Base-by-base conservation (phyloP, 2,888 invertebrate genomes). In the Leucophora obtusa region DNA sequence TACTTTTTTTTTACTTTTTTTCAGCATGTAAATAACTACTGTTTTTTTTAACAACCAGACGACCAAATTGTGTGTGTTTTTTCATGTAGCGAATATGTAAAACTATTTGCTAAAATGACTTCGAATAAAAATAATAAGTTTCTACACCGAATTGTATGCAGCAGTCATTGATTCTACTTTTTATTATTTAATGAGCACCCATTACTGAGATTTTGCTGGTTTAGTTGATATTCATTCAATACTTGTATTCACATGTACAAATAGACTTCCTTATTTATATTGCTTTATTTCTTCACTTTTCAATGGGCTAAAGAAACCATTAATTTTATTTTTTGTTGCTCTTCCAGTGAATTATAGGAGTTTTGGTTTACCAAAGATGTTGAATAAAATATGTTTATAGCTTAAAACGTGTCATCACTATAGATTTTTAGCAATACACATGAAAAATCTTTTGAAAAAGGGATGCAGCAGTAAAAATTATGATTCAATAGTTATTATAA, bases 381-480 rank as follows among this genome's bases (percentile, higher is more conserved):
- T 71, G 50, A 74, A 71, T 76, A 73, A 73, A 76, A 72, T 53
- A 72, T 75, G 51, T 72, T 63, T 65, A 76, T 74, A 60, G 68
- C 53, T 58, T 69, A 76, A 73, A 76, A 80, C 72, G 71, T 80
- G 80, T 80, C 80, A 75, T 72, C 80, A 69, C 70, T 47, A 14
- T 21, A 35, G 59, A 54, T 71, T 71, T 65, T 28, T 0, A 6
- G 18, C 28, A 11, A 14, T 50, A n/a, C 0, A 51, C n/a, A 59
- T 4, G 43, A 53, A 50, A 7, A 18, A 14, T 28, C 33, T 8
- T 28, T 56, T n/a, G n/a, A 33, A 6, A 56, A 15, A n/a, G 17
- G 33, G n/a, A 8, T 50, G 33, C 11, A 21, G 18, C 17, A 28
- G 38, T 24, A 54, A 60, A 54, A 24, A 28, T 0, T 28, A 1